Base-by-base conservation (phyloP, 2,113 vertebrate genomes). In the Merops nubicus region DNA sequence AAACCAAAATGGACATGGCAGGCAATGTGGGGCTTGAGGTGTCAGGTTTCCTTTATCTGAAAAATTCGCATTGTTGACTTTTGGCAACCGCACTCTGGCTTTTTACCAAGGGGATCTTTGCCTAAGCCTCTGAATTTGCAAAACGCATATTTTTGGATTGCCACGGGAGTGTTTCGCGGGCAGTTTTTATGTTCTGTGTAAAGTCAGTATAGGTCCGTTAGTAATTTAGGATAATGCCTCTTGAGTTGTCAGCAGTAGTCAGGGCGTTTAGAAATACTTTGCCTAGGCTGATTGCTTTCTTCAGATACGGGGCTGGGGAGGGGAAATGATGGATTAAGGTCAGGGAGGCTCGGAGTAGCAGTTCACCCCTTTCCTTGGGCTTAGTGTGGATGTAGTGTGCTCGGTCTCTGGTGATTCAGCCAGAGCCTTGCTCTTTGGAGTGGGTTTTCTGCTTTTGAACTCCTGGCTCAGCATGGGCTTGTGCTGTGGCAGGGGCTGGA, bases 41-140 rank as follows among this genome's bases (percentile, higher is more conserved):
- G 79, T 96, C 91, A 56, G 21, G 8, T 92, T 95, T 91, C 89
- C 86, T 93, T 95, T 96, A 95, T 91, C 89, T 89, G 89, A 78
- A 89, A 93, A 92, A 75, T 75, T 89, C 48, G 47, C 80, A 51
- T 84, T 84, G 76, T 90, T 93, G 73, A 89, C 51, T 95, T 87
- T 51, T 91, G 89, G 89, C 86, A 92, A 31, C 73, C 36, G 7
- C 60, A 5, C 31, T 86, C 68, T 78, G 83, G 76, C 83, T 78
- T 95, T 64, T 81, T 38, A 78, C 69, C 80, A 75, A 63, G n/a
- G 16, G 21, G 64, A 67, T 92, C 83, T 92, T 92, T 91, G 76
- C 72, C 16, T 59, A 87, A 91, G 43, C 47, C 73, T 84, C 76
- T 88, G 91, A 84, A 87, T 93, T 96, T 91, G 28, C 68, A 78